Conservation (phyloP, 1,140 invertebrate genomes). For the Ylistrum balloti region DNA sequence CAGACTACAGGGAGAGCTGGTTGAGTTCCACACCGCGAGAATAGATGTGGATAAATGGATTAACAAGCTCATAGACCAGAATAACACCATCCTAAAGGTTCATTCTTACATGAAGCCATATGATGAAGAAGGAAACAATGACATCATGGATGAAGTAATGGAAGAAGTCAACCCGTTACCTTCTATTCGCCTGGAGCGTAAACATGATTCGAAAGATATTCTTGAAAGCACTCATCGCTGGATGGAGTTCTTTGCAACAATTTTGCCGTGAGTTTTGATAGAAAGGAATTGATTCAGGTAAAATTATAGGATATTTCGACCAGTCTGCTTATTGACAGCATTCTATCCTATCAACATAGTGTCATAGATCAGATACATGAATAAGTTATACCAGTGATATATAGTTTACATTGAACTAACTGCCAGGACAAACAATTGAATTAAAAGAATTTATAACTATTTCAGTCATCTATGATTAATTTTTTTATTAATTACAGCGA, state of each 20-base stretch:
- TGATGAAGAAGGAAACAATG: background rate
- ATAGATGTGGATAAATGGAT: background rate
- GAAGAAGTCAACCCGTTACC: background rate
- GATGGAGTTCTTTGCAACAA: background rate
- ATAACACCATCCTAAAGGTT: background rate
- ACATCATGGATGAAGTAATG: background rate
- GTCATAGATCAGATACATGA: too few relatives aligned
- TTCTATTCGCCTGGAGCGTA: background rate
- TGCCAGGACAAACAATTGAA: too few relatives aligned
- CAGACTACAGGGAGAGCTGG: background rate
- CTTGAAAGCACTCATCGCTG: background rate
- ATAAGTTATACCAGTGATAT: too few relatives aligned
- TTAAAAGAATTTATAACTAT: too few relatives aligned
- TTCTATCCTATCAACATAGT: too few relatives aligned
- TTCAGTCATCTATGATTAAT: too few relatives aligned
- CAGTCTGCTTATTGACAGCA: too few relatives aligned
- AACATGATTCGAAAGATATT: background rate
- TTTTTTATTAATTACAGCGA: too few relatives aligned
- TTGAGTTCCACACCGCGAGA: background rate
- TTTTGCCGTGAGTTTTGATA: constrained; percentile 1
- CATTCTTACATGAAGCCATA: background rate
- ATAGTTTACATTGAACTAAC: too few relatives aligned
- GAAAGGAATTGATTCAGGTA: too few relatives aligned
- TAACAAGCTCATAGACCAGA: background rate
- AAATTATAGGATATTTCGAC: too few relatives aligned